Evolutionary conservation across 2,888 invertebrate species (phyloP).

Genomic region (Serripes groenlandicus): DNA sequence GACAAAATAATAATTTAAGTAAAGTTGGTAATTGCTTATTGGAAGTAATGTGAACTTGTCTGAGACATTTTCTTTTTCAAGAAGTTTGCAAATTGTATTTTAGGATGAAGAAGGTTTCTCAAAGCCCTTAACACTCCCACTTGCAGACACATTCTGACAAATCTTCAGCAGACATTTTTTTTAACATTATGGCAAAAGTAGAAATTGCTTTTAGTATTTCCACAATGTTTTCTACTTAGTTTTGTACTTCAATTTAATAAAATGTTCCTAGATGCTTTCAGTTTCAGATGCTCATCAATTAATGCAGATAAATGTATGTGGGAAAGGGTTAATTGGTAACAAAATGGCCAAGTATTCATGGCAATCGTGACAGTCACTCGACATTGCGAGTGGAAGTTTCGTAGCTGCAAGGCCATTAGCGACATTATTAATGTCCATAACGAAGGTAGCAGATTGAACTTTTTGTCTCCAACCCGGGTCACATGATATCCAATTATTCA

Average conservation of each 20-base stretch:
- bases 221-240: too few species aligned
- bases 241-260: too few species aligned
- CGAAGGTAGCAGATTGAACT: background rate
- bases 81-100: too few species aligned
- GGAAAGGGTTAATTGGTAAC: conserved; percentile 10
- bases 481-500: background rate
- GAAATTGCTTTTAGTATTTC: too few species aligned
- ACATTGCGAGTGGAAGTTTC: conserved; percentile 10
- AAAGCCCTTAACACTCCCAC: too few species aligned
- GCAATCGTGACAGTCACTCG: background rate
- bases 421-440: conserved; percentile 13
- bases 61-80: too few species aligned
- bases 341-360: background rate
- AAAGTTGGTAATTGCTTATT: background rate
- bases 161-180: too few species aligned
- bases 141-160: too few species aligned
- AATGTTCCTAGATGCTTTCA: too few species aligned
- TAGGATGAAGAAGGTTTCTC: too few species aligned
- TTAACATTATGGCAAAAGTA: too few species aligned
- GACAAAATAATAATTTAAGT: background rate
- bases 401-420: conserved; percentile 6
- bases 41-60: background rate
- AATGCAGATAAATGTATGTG: background rate
- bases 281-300: too few species aligned
- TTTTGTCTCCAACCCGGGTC: background rate